A percentile compares a stretch with the other conserved stretches of the same genome.
These are phyloP conservation scores for Semibalanus balanoides DNA, from an alignment of 1,140 invertebrate species.

Conservation along the genomic window DNA sequence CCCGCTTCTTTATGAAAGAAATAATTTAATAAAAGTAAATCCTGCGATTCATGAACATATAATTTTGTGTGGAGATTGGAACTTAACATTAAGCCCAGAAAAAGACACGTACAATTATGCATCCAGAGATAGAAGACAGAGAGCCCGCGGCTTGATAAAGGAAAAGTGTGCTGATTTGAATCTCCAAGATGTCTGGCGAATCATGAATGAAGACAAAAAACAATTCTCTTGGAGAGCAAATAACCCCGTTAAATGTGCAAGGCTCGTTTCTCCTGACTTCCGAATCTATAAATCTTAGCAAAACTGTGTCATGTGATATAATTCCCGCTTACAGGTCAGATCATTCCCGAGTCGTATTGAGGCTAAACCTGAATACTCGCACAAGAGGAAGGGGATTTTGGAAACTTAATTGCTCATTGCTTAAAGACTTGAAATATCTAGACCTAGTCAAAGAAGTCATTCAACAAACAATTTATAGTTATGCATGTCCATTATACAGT, in stretches of 20 bases:
- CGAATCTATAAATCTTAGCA: not conserved
- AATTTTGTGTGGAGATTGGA: not conserved
- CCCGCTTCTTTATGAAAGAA: not conserved
- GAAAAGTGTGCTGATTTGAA: not conserved
- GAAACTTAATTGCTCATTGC: not conserved
- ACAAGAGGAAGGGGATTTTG: not conserved
- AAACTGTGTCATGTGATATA: not conserved
- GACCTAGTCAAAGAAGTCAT: not conserved
- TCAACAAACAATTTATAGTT: not conserved
- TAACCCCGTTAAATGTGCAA: not conserved
- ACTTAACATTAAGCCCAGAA: not conserved
- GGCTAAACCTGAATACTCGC: not conserved
- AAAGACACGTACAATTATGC: not conserved
- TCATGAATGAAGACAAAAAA: not conserved
- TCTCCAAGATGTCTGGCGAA: not conserved
- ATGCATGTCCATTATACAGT: not conserved
- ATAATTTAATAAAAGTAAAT: not conserved
- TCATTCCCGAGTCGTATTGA: not conserved
- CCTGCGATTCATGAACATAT: not conserved
- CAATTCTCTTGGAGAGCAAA: not conserved
- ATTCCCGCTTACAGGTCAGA: not conserved
- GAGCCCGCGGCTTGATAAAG: not conserved
- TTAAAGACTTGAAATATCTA: not conserved
- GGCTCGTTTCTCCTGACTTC: not conserved
- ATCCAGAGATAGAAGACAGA: not conserved